These are phyloP conservation scores for Caenorhabditis becei DNA, from an alignment of 2,888 invertebrate genomes.

Conservation along the genomic window DNA sequence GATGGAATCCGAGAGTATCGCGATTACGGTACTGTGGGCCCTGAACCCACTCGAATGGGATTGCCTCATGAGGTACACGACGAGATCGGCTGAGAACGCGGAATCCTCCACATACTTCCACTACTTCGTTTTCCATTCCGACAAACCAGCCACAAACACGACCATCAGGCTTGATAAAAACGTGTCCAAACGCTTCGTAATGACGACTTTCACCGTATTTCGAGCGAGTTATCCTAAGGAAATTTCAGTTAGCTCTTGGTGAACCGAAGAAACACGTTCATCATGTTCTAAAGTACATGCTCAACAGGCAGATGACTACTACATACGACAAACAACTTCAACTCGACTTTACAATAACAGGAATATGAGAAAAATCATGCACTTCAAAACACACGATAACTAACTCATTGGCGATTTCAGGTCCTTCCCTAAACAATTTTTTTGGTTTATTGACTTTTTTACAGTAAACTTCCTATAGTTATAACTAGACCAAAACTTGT, in stretches of 20 bases:
- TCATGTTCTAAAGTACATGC: too few species aligned
- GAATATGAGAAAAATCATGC: neutral
- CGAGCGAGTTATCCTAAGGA: slow-evolving; percentile 69
- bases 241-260: neutral
- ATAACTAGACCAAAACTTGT: too few species aligned
- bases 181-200: slow-evolving; percentile 75
- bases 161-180: slow-evolving; percentile 61
- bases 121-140: slow-evolving; percentile 61
- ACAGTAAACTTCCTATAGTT: too few species aligned
- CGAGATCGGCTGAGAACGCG: slow-evolving; percentile 68
- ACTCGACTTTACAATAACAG: neutral
- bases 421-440: slow-evolving; percentile 27
- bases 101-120: slow-evolving; percentile 74
- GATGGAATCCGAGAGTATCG: slow-evolving; percentile 67
- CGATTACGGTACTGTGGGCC: slow-evolving; percentile 44
- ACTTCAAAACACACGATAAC: slow-evolving; percentile 14
- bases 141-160: slow-evolving; percentile 72
- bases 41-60: slow-evolving; percentile 70
- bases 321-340: too few species aligned
- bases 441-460: neutral
- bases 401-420: slow-evolving; percentile 19
- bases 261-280: too few species aligned
- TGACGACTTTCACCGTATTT: slow-evolving; percentile 62
- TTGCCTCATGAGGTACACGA: slow-evolving; percentile 57
- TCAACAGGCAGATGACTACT: too few species aligned